Base-by-base conservation (phyloP, 2,888 invertebrate species). In the Leucozona laternaria region DNA sequence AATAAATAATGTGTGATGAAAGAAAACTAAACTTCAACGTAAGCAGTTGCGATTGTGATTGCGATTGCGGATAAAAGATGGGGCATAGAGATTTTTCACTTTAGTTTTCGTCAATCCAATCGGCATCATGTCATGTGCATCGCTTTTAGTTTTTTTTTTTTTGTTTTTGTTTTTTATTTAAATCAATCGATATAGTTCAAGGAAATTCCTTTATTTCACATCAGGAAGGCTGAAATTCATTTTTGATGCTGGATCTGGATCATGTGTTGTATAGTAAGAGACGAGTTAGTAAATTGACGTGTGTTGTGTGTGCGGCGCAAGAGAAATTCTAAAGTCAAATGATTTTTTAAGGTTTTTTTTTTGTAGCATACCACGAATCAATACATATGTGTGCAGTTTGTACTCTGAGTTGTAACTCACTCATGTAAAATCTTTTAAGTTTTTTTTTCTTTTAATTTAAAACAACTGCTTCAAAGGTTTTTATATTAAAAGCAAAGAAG, bases 161-260 rank as follows among this genome's bases (percentile, higher is more conserved):
- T 28, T 2, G 28, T 43, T 48, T 22, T 79, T 53, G 62, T 55
- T 17, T 37, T 43, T 73, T 31, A 66, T 66, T 22, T 31, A 17
- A 43, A 62, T 45, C 20, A 76, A 76, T 80, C 79, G 79, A 80
- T 80, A 58, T 80, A 50, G 75, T 53, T 80, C 64, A 58, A 79
- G 79, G 73, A 73, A 79, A 66, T 57, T 64, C 5, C 34, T 57
- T 79, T 62, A 2, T 40, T 68, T 22, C 20, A 66, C 11, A n/a
- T n/a, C n/a, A 37, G 34, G 28, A 64, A 64, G 55, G 34, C 34
- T 48, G 64, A 57, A 48, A 48, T 75, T 40, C 20, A 40, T 40
- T 58, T 45, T n/a, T 40, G 37, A 58, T 70, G 28, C 50, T 20
- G 50, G 31, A 62, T 50, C 50, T 20, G 50, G 31, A 62, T 50